These are phyloP conservation scores for Camponotus floridanus DNA, from an alignment of 1,140 invertebrate species.

Conservation along the genomic window DNA sequence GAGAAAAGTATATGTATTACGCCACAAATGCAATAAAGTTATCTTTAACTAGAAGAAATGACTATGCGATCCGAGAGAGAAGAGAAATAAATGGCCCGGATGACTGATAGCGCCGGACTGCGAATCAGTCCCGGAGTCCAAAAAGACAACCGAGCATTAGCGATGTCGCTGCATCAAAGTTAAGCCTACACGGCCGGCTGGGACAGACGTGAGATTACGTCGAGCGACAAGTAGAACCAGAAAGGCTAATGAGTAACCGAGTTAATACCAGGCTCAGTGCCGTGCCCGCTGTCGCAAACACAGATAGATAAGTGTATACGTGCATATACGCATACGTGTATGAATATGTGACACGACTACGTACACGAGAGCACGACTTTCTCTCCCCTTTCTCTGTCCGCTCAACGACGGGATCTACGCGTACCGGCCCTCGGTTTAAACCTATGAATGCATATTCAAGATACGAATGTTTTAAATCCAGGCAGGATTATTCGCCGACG, in stretches of 20 bases:
- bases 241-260: constrained; percentile 79
- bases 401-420: constrained; percentile 67
- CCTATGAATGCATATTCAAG: constrained; percentile 82
- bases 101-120: constrained; percentile 57
- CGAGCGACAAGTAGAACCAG: constrained; percentile 78
- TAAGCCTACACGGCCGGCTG: constrained; percentile 64
- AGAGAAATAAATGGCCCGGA: constrained; percentile 37
- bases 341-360: constrained; percentile 3
- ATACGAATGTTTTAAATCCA: constrained; percentile 85
- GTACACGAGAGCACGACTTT: constrained; percentile 49
- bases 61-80: constrained; percentile 12
- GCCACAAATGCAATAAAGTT: constrained; percentile 43
- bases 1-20: neutral
- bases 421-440: constrained; percentile 73
- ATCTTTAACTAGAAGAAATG: constrained; percentile 46
- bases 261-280: constrained; percentile 75
- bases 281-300: constrained; percentile 57
- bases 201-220: constrained; percentile 76
- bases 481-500: constrained; percentile 79
- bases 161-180: constrained; percentile 71
- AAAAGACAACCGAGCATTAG: constrained; percentile 65
- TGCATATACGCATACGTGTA: neutral
- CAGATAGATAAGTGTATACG: neutral
- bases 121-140: constrained; percentile 47
- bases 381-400: constrained; percentile 45